Base-by-base conservation (phyloP, 2,113 vertebrate species). In the Pluvianellus socialis region DNA sequence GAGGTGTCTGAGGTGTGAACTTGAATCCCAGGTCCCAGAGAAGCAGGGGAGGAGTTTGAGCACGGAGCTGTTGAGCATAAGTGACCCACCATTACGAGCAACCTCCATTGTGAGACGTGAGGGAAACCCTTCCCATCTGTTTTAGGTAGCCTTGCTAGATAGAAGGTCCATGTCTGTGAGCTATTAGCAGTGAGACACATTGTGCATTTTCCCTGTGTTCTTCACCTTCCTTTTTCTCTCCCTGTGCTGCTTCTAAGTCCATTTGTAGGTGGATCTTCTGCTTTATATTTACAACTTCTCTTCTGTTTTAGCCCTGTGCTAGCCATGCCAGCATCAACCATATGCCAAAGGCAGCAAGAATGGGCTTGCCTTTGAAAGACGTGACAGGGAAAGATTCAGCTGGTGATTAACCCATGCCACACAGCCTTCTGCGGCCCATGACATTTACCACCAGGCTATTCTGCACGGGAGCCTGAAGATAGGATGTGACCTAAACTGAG, bases 61-160 rank as follows among this genome's bases (percentile, higher is more conserved):
- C 71, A 35, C 23, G 40, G 58, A 79, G 66, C 20, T n/a, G 53
- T 2, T 20, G 55, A 30, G 35, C 38, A 1, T 12, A 24, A 79
- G 35, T 21, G 62, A 30, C 5, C 12, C 59, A 40, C 4, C 45
- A 19, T 0, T 86, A 32, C 18, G 72, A 94, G 45, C 67, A 83
- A 21, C 42, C 74, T 63, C 26, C 17, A 28, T 1, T 49, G 35
- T 44, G 84, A 65, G 72, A 42, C 32, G 72, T 42, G 42, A 84
- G 87, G 83, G 40, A 89, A 91, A 66, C 50, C 55, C 23, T 87
- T 74, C 79, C 79, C 67, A n/a, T 76, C 67, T 76, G 47, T 19
- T 74, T 63, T 15, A 50, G 73, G 65, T 45, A 88, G 63, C 59
- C 17, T 24, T 49, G 67, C 65, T 63, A 33, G 16, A 24, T 16